phyloP scores from a whole-genome alignment of 30 jellyfish, hydroid and myxozoan species.

The Aurelia coerulea region DNA sequence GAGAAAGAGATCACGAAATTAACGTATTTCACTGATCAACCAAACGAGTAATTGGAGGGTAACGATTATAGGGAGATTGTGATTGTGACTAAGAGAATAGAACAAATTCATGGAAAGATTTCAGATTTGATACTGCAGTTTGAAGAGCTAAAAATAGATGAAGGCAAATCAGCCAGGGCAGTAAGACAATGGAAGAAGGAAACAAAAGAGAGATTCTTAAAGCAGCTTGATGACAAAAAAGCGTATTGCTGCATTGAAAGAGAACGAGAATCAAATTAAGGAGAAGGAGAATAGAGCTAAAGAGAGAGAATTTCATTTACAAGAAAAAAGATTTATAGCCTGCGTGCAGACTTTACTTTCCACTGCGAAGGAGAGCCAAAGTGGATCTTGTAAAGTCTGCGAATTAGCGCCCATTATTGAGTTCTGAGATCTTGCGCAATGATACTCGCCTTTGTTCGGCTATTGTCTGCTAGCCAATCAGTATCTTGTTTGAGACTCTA shows the following conservation, averaged over 20 bases:
- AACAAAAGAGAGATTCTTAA: neutral
- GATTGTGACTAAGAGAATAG: slow-evolving; percentile 1
- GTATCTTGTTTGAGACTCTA: too few relatives aligned
- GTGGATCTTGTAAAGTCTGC: too few relatives aligned
- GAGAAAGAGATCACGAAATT: neutral
- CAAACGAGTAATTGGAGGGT: neutral
- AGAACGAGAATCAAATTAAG: neutral
- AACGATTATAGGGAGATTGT: slow-evolving; percentile 2
- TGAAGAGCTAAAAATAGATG: too few relatives aligned
- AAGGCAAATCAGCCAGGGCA: too few relatives aligned
- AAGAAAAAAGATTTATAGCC: slow-evolving; percentile 6
- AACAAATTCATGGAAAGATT: neutral
- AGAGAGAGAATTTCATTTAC: neutral
- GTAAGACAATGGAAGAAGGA: neutral
- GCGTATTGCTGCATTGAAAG: neutral
- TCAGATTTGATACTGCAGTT: neutral
- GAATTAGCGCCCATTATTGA: too few relatives aligned
- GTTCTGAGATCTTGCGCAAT: too few relatives aligned
- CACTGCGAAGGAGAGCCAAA: too few relatives aligned
- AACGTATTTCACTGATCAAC: slow-evolving; percentile 3
- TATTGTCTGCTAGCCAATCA: too few relatives aligned
- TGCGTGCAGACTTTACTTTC: too few relatives aligned
- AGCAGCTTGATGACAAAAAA: neutral
- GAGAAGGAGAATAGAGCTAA: neutral
- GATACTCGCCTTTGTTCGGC: too few relatives aligned